Conservation (phyloP, 2,113 vertebrate genomes). For the Tragelaphus scriptus region DNA sequence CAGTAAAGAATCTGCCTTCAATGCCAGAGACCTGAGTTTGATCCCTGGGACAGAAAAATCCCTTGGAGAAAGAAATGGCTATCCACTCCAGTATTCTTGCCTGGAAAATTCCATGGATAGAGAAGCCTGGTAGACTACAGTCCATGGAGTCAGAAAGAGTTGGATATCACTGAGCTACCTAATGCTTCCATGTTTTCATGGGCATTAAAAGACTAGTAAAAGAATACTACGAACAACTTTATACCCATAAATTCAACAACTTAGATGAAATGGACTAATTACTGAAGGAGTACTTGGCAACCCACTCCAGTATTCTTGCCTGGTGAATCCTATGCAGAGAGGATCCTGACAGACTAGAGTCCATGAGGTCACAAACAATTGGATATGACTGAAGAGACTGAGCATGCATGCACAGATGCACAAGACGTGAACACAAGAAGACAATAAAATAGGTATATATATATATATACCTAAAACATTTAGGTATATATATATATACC, state of each 20-base stretch:
- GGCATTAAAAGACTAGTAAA: neutral
- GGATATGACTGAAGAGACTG: neutral
- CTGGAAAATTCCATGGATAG: neutral
- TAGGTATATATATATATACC: neutral
- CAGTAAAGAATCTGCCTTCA: neutral
- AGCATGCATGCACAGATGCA: neutral
- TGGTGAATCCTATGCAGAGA: neutral
- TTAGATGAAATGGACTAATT: neutral
- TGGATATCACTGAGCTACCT: neutral
- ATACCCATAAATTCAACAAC: neutral
- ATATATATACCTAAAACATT: too few species aligned
- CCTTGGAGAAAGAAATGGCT: neutral
- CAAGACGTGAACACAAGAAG: neutral
- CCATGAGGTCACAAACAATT: neutral
- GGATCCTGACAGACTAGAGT: neutral
- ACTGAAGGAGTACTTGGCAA: neutral
- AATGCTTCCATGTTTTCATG: neutral
- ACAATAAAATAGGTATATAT: neutral
- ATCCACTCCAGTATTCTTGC: neutral
- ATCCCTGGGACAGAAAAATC: neutral
- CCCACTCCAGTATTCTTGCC: neutral
- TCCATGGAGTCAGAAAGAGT: neutral
- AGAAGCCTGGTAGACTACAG: neutral
- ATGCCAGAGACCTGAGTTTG: fast-evolving
- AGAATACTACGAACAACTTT: neutral